A percentile compares a stretch with the other conserved stretches of the same genome.
These are phyloP conservation scores for Ptychodera flava DNA, from an alignment of 35 echinoderm and acorn worm genomes.

Conservation along the genomic window DNA sequence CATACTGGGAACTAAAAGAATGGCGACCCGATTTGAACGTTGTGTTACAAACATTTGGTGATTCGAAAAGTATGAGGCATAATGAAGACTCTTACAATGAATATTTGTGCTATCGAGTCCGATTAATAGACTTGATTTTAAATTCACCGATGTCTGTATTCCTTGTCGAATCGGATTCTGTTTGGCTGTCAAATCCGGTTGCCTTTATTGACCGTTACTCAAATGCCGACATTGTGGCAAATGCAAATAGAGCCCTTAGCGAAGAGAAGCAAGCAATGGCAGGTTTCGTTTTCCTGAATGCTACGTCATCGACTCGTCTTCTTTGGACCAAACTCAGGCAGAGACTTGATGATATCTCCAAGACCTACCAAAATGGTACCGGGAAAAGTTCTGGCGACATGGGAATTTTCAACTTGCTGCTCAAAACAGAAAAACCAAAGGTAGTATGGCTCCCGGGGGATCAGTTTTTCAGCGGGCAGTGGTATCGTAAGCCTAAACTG, in stretches of 20 bases:
- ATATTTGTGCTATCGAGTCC: neutral
- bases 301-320: neutral
- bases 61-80: neutral
- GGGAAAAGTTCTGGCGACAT: too few relatives aligned
- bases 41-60: neutral
- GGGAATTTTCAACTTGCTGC: neutral
- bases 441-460: neutral
- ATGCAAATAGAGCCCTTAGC: neutral
- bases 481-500: neutral
- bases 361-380: neutral
- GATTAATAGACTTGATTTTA: neutral
- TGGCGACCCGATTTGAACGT: neutral
- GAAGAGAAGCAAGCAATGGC: neutral
- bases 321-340: neutral
- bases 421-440: neutral
- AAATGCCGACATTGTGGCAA: neutral
- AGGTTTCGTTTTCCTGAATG: neutral
- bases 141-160: neutral
- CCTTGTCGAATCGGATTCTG: neutral
- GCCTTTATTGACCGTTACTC: neutral
- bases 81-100: neutral
- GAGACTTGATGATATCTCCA: neutral
- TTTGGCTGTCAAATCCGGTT: neutral
- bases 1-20: neutral
- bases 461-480: neutral